Evolutionary conservation across 2,888 invertebrate genomes (phyloP).

Genomic region (Catocala sponsa): DNA sequence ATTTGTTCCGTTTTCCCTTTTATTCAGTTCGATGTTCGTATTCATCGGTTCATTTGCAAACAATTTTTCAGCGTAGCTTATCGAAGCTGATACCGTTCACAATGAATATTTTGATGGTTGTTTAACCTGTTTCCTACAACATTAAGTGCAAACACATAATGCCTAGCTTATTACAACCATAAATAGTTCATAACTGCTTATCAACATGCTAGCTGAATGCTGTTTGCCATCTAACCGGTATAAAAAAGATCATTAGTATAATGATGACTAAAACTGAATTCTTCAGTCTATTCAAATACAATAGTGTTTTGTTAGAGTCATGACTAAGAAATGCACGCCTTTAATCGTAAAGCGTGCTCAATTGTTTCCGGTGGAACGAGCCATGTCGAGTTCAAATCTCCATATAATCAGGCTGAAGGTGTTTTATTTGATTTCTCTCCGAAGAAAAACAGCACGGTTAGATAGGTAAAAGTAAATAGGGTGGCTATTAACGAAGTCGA

Average conservation of each 20-base stretch:
- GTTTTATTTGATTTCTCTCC: constrained; percentile 46
- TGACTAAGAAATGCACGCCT: background rate
- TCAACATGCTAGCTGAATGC: too few relatives aligned
- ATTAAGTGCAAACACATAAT: background rate
- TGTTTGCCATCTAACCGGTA: too few relatives aligned
- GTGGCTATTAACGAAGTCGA: constrained; percentile 58
- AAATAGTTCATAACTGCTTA: too few relatives aligned
- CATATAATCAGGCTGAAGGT: constrained; percentile 25
- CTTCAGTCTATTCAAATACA: too few relatives aligned
- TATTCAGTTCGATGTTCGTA: constrained; percentile 5
- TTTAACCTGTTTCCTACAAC: constrained; percentile 1
- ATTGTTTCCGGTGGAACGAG: constrained; percentile 12
- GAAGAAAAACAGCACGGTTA: constrained; percentile 42
- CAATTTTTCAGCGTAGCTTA: background rate
- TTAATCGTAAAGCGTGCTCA: background rate
- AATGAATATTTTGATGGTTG: constrained; percentile 2
- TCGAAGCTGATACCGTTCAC: background rate
- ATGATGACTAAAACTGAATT: too few relatives aligned
- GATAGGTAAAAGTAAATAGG: constrained; percentile 58
- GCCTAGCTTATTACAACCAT: too few relatives aligned
- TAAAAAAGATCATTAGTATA: too few relatives aligned
- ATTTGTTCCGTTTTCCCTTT: constrained; percentile 12
- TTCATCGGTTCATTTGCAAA: constrained; percentile 15
- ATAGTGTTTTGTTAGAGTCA: too few relatives aligned
- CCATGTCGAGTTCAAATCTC: constrained; percentile 19